Evolutionary conservation across 2,113 vertebrate species (phyloP), one percentile per base, ranked within the genome.

Genomic region (Corydoras maculifer): DNA sequence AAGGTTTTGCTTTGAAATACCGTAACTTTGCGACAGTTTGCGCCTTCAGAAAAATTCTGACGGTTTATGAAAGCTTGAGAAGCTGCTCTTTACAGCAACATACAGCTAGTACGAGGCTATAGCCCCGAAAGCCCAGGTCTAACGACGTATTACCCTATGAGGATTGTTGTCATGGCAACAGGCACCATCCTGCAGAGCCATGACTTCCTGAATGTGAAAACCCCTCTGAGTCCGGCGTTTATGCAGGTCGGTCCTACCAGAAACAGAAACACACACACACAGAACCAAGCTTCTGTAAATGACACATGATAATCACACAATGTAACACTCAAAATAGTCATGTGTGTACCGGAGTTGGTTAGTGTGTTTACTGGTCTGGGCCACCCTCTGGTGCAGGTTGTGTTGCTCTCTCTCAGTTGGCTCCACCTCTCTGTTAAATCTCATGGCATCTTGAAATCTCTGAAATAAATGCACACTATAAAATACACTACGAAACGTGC

Each of bases 291-390:
- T 43, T 43, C 35, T 43, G 35, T 43, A 43, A 43, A 4, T 43
- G 35, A 4, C 2, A 43, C 35, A 43, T 8, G 7, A 43, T 43
- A 43, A 43, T 43, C 35, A 43, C 35, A 43, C 6, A 59, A 35
- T 14, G 14, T 10, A 32, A 11, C 14, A 67, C 14, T n/a, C 13
- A 35, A 9, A 5, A 5, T n/a, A 57, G 8, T n/a, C 25, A 10
- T 59, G 58, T 59, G 8, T 49, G 18, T 82, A 92, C 89, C 87
- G 86, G 69, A 80, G 64, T 35, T 77, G 82, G 50, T 87, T 57
- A 2, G 61, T 73, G 68, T 74, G 69, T 32, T 68, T 77, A 70
- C 62, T 5, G 8, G 75, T 79, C 65, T 87, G 84, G 58, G n/a
- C 79, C 9, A 75, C 25, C 51, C 4, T n/a, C 0, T 80, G 15